These are phyloP conservation scores for Ptychoptera contaminata DNA, from an alignment of 2,888 invertebrate genomes.

Conservation along the genomic window DNA sequence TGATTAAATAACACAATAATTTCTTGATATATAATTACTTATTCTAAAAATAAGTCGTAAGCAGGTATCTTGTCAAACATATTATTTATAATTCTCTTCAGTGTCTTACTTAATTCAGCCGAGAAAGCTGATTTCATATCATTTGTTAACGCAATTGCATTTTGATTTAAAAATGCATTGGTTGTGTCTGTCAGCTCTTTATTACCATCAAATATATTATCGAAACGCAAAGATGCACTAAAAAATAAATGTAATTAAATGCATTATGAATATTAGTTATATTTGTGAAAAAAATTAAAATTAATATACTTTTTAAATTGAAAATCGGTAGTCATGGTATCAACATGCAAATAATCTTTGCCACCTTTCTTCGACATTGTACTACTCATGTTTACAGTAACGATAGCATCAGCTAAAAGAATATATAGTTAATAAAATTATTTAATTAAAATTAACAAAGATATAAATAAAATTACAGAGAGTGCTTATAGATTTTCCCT, in stretches of 20 bases:
- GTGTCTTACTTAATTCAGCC: slow-evolving; percentile 24
- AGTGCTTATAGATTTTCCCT: no score
- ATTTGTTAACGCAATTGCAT: slow-evolving; percentile 11
- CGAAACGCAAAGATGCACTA: slow-evolving; percentile 13
- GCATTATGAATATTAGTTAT: not conserved
- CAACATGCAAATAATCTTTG: not conserved
- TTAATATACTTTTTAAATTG: not conserved
- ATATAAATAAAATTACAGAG: no score
- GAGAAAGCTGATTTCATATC: slow-evolving; percentile 31
- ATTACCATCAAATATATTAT: slow-evolving; percentile 31
- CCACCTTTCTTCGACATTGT: not conserved
- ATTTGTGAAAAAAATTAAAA: not conserved
- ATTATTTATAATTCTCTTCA: slow-evolving; percentile 20
- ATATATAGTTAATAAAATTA: no score
- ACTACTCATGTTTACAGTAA: not conserved
- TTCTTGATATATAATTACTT: slow-evolving; percentile 10
- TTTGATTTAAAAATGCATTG: slow-evolving; percentile 33
- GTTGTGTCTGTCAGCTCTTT: slow-evolving; percentile 30
- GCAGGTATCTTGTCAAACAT: slow-evolving; percentile 27
- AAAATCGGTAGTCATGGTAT: not conserved
- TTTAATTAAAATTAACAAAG: no score
- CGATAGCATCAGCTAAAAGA: not conserved
- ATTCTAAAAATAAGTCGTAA: slow-evolving; percentile 18
- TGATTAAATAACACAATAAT: no score
- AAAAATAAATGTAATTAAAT: not conserved